These are phyloP conservation scores for Drosophila serrata DNA, from an alignment of 1,140 invertebrate species.

Conservation along the genomic window DNA sequence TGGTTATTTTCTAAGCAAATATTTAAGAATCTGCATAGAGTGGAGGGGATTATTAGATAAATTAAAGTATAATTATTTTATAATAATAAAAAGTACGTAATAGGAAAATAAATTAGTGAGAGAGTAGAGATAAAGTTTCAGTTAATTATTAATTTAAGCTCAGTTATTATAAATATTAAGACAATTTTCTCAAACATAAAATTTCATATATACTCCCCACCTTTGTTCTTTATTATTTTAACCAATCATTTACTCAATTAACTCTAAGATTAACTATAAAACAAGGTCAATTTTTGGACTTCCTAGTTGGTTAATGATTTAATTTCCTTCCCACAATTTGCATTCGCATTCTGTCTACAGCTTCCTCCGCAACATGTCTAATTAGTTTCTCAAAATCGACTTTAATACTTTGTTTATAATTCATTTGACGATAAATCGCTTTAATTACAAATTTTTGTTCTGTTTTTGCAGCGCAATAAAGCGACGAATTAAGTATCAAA, in stretches of 20 bases:
- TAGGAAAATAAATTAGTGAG: background rate
- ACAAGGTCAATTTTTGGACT: conserved; percentile 18
- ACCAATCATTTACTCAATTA: background rate
- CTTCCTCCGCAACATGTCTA: conserved; percentile 23
- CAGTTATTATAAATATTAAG: background rate
- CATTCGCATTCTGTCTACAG: conserved; percentile 8
- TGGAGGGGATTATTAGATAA: background rate
- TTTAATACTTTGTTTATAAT: conserved; percentile 30
- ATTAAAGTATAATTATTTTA: background rate
- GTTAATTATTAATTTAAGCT: background rate
- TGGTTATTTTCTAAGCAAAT: conserved; percentile 38
- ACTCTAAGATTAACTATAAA: background rate
- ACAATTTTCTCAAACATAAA: background rate
- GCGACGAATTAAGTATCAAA: conserved; percentile 29
- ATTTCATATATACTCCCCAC: background rate
- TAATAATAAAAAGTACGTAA: background rate
- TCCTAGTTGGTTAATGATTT: conserved; percentile 17
- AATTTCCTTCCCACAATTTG: conserved; percentile 19
- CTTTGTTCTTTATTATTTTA: background rate
- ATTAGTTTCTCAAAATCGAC: conserved; percentile 18
- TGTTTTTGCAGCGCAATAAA: conserved; percentile 60
- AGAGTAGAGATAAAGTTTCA: too few species aligned
- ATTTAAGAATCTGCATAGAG: conserved; percentile 12
- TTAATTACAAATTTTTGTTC: conserved; percentile 46
- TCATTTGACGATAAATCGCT: conserved; percentile 36